A percentile compares a stretch with the other conserved stretches of the same genome.
Conservation (phyloP, 2,113 vertebrate species). For the Epinephelus fuscoguttatus region DNA sequence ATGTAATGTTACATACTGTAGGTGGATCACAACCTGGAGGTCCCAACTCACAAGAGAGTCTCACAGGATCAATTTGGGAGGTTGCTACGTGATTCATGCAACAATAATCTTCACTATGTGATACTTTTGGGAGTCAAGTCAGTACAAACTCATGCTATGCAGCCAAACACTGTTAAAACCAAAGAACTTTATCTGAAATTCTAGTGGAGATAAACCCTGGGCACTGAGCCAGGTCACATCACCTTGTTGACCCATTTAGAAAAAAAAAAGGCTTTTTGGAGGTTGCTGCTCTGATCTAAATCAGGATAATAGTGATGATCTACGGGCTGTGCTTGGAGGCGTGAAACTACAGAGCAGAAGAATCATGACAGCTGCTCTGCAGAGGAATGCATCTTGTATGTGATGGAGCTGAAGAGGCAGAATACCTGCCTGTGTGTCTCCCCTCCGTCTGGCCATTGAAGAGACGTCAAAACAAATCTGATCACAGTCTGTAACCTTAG, state of each 20-base stretch:
- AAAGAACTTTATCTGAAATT: neutral
- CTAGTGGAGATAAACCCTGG: neutral
- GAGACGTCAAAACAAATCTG: conserved; percentile 62
- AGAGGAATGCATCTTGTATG: conserved; percentile 29
- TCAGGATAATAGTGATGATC: conserved; percentile 13
- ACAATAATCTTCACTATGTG: neutral
- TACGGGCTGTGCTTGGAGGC: conserved; percentile 21
- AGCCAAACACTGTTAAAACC: neutral
- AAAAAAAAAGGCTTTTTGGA: neutral
- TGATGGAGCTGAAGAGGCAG: conserved; percentile 60
- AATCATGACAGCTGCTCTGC: conserved; percentile 47
- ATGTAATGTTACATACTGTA: neutral
- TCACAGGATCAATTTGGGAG: neutral
- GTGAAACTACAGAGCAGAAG: conserved; percentile 24
- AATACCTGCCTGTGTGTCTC: conserved; percentile 32
- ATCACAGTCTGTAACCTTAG: conserved; percentile 51
- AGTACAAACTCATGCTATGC: neutral
- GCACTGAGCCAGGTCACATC: neutral
- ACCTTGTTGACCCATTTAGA: conserved; percentile 1
- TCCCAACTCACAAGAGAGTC: neutral
- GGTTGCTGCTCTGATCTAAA: neutral
- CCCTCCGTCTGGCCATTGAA: conserved; percentile 42
- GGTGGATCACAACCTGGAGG: neutral
- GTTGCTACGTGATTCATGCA: neutral
- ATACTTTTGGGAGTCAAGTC: neutral